Conservation (phyloP, 2,888 invertebrate genomes). For the Bombylius discolor region DNA sequence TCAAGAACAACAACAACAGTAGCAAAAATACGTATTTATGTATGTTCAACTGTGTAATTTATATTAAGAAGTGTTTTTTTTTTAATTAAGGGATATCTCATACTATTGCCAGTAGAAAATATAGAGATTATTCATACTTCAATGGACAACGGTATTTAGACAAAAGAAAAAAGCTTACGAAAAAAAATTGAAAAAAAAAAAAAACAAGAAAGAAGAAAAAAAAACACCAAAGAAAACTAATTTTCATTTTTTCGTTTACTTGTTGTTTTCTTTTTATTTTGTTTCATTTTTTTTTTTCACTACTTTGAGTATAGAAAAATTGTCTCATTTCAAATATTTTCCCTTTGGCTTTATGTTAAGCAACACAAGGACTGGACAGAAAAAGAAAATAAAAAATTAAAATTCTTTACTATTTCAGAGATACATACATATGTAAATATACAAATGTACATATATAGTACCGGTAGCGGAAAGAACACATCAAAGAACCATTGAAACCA, state of each 20-base stretch:
- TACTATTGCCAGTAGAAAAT: background rate
- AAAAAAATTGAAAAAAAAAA: background rate
- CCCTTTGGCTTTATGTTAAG: background rate
- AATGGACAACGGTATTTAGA: conserved; percentile 2
- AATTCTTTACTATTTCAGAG: too few relatives aligned
- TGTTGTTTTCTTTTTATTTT: too few relatives aligned
- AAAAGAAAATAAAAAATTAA: too few relatives aligned
- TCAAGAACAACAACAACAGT: too few relatives aligned
- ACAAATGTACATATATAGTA: background rate
- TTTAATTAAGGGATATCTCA: too few relatives aligned
- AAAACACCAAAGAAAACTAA: conserved; percentile 7
- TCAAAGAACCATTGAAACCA: background rate
- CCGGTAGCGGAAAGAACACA: background rate
- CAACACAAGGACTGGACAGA: too few relatives aligned
- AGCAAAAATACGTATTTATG: too few relatives aligned
- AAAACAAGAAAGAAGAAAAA: background rate
- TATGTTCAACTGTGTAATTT: too few relatives aligned
- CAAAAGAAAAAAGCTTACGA: background rate
- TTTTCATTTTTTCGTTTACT: conserved; percentile 1
- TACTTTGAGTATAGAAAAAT: conserved; percentile 5
- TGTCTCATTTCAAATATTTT: background rate
- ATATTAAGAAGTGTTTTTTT: too few relatives aligned
- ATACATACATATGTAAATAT: too few relatives aligned
- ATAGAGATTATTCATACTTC: conserved; percentile 5
- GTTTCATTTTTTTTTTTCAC: background rate